phyloP scores from a whole-genome alignment of 2,888 invertebrate genomes.

The Melieria picta region DNA sequence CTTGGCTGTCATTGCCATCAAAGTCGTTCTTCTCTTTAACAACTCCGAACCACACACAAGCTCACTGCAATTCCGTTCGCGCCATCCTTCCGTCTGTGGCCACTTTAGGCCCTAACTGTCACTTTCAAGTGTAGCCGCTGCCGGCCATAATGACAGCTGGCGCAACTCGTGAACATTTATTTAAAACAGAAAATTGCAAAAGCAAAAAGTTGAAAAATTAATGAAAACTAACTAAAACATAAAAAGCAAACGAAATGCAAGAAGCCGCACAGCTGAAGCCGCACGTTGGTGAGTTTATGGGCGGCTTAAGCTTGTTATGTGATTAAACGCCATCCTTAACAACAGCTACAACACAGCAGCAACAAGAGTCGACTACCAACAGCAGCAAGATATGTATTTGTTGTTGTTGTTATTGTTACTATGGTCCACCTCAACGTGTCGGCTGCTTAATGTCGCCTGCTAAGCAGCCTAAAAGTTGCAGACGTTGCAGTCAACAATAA shows the following conservation, averaged over 20 bases:
- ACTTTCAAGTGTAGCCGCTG: constrained; percentile 16
- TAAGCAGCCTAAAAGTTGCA: no score
- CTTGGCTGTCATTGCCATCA: no score
- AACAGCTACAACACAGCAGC: constrained; percentile 8
- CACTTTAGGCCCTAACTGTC: constrained; percentile 11
- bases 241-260: constrained; percentile 4
- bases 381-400: no score
- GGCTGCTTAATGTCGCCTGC: no score
- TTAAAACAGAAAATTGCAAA: no score
- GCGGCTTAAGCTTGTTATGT: constrained; percentile 42
- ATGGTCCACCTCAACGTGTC: no score
- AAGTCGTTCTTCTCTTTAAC: no score
- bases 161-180: not conserved
- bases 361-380: no score
- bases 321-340: constrained; percentile 34
- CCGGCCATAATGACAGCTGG: constrained; percentile 11
- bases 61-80: no score
- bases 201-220: not conserved
- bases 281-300: constrained; percentile 23
- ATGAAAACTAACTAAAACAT: constrained; percentile 6
- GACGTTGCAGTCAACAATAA: not conserved
- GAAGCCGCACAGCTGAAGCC: constrained; percentile 11
- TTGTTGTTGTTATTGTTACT: no score
- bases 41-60: no score
- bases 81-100: not conserved